These are phyloP conservation scores for Amphimedon queenslandica DNA, from an alignment of 37 sponge, comb jelly and placozoan species.

Conservation along the genomic window DNA sequence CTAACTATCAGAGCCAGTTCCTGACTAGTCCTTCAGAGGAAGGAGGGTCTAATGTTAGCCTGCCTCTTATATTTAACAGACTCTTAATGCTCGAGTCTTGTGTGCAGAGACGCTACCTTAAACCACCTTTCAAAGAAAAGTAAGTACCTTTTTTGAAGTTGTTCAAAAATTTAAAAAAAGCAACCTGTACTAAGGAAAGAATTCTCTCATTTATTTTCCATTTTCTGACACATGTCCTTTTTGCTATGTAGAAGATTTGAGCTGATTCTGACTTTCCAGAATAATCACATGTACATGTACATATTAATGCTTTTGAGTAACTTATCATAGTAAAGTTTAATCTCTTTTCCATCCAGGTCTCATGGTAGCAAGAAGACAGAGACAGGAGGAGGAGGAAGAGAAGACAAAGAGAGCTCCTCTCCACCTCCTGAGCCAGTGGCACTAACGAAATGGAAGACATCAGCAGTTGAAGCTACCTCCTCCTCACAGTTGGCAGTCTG, in stretches of 20 bases:
- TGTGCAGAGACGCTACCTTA: conserved; percentile 65
- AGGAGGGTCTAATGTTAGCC: neutral
- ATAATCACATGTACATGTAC: no score
- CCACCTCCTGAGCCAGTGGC: neutral
- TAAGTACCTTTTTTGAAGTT: no score
- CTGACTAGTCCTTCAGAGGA: no score
- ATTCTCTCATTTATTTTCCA: no score
- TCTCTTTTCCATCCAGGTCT: neutral
- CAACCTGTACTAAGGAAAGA: no score
- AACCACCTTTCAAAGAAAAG: conserved; percentile 79
- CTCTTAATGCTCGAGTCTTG: conserved; percentile 58
- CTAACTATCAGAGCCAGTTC: no score
- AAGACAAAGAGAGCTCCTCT: neutral
- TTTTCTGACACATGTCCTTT: no score
- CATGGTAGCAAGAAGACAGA: neutral
- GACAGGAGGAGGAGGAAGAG: neutral
- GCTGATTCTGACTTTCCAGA: no score
- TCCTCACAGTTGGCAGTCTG: conserved; percentile 84
- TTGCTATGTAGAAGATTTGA: no score
- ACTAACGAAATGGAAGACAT: conserved; percentile 60
- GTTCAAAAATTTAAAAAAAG: no score
- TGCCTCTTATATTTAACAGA: neutral
- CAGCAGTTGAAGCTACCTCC: conserved; percentile 60
- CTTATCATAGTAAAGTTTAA: neutral
- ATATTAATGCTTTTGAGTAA: neutral